These are phyloP conservation scores for Myiozetetes cayanensis DNA, from an alignment of 2,113 vertebrate species.

Conservation along the genomic window DNA sequence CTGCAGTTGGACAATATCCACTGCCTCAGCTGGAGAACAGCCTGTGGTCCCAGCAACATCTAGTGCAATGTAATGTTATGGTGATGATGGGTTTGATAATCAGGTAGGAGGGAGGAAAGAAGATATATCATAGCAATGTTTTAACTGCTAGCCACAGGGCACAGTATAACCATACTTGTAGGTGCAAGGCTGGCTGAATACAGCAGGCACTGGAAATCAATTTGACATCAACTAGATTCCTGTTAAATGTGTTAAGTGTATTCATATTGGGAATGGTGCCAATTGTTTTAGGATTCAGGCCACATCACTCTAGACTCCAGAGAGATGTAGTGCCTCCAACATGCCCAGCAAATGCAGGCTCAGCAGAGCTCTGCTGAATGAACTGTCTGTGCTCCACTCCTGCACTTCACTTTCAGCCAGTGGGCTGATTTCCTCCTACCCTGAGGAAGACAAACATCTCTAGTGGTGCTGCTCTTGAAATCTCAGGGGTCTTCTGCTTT, in stretches of 20 bases:
- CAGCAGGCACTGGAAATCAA: neutral
- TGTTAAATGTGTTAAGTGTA: neutral
- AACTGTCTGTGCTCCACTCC: neutral
- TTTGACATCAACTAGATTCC: neutral
- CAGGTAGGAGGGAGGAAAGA: neutral
- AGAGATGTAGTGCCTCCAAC: rapidly evolving
- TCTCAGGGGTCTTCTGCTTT: neutral
- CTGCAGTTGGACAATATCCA: rapidly evolving
- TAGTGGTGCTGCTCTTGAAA: neutral
- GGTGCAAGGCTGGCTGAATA: neutral
- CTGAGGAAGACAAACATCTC: neutral
- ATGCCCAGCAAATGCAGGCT: rapidly evolving
- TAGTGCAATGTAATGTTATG: neutral
- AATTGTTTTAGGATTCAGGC: neutral
- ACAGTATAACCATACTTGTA: neutral
- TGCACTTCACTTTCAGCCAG: neutral
- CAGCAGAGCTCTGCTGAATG: neutral
- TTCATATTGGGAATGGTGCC: neutral
- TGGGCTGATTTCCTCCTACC: neutral
- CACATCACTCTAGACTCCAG: neutral
- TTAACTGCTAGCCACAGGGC: neutral
- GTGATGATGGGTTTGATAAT: neutral
- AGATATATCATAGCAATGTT: neutral
- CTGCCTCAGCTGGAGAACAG: neutral
- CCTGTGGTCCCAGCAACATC: neutral